Evolutionary conservation across 2,797 vertebrate genomes (phyloP), one percentile per base, ranked within the genome.

Genomic region (Lacerta bilineata): DNA sequence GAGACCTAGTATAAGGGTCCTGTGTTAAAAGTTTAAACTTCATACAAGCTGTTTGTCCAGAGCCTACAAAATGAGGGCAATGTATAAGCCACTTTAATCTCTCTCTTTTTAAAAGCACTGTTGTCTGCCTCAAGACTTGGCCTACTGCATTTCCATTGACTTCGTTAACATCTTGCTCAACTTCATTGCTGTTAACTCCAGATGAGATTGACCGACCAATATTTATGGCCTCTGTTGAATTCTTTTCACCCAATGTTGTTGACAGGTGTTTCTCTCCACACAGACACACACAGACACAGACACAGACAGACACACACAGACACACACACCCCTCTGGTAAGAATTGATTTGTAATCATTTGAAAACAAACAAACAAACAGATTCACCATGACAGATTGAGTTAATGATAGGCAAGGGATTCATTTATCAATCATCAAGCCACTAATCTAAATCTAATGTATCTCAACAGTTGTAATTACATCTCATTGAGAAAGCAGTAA

Each of bases 401-500:
- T 4, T 64, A 5, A 87, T 50, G 83, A 20, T 76, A 80, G 86
- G 29, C 78, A 87, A 89, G 15, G 29, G 61, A 61, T 66, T 33
- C 50, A 87, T 88, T n/a, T 43, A 88, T 88, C 82, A 66, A 88
- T 88, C 82, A 69, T 86, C 82, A 87, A 43, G 50, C 74, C 72
- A 88, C 83, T 68, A 88, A 13, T 93, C 90, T 91, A 69, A 87
- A 74, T 71, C 7, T 87, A 90, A 80, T 89, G 88, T 91, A 89
- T 64, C 41, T 86, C 84, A 41, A 88, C 85, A 72, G 3, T 89
- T 84, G 84, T 87, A 89, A 89, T 93, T 90, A 80, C 33, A 59
- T 0, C 84, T 90, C 80, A 89, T 8, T 86, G 75, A 79, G 89
- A 84, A 80, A n/a, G 76, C 43, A 74, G 59, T 84, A 84, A 87